phyloP scores from a whole-genome alignment of 2,888 invertebrate species.

The Morpho helenor region DNA sequence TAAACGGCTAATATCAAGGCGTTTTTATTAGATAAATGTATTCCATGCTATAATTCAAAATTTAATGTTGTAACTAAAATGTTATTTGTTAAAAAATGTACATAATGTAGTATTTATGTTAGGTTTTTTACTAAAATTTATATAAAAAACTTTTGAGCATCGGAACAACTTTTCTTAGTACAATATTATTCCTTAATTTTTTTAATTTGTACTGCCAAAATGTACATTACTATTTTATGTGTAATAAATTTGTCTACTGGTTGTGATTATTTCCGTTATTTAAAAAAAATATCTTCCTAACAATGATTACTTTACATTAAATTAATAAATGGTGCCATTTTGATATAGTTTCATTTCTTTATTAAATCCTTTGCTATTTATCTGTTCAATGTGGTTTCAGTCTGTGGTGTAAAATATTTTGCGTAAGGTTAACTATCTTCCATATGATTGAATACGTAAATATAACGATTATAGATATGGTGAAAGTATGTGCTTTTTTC shows the following conservation, averaged over 20 bases:
- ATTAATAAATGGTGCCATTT: conserved; percentile 72
- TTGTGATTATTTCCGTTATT: conserved; percentile 61
- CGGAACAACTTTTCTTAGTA: conserved; percentile 7
- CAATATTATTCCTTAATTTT: not conserved
- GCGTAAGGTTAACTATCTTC: no score
- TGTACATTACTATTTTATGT: conserved; percentile 29
- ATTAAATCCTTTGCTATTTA: conserved; percentile 13
- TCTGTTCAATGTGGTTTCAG: no score
- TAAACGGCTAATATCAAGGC: not conserved
- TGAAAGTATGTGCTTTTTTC: no score
- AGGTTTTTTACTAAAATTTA: conserved; percentile 52
- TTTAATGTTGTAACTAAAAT: conserved; percentile 8
- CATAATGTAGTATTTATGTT: conserved; percentile 38
- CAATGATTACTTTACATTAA: conserved; percentile 41
- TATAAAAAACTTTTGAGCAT: conserved; percentile 23
- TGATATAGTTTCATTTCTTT: conserved; percentile 34
- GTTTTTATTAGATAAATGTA: not conserved
- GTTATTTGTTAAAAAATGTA: conserved; percentile 21
- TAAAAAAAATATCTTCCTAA: conserved; percentile 32
- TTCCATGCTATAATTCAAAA: not conserved
- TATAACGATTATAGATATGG: no score
- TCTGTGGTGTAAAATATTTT: no score
- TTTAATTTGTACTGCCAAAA: conserved; percentile 14
- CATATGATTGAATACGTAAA: no score
- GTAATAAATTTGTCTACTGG: conserved; percentile 46